Evolutionary conservation across 2,113 vertebrate genomes (phyloP).

Genomic region (Anthoscopus minutus): DNA sequence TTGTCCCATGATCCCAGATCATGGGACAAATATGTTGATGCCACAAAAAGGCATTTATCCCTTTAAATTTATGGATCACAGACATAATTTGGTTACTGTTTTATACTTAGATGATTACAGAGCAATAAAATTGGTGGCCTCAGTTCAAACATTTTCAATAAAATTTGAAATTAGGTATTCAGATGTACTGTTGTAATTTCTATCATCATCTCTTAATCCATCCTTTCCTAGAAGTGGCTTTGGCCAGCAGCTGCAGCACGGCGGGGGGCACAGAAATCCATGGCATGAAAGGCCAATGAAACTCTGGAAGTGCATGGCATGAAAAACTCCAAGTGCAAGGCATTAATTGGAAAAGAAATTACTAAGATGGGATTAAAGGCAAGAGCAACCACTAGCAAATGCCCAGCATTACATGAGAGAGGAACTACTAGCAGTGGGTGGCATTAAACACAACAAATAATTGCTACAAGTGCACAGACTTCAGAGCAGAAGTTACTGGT

Average conservation of each 20-base stretch:
- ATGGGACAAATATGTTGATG: too few species aligned
- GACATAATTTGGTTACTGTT: background rate
- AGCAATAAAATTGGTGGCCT: background rate
- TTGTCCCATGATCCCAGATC: background rate
- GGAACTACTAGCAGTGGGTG: background rate
- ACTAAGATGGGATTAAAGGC: background rate
- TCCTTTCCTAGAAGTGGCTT: background rate
- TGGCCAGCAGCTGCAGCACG: background rate
- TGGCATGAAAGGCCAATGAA: background rate
- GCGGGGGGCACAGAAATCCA: fast-evolving
- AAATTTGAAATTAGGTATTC: background rate
- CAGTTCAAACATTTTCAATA: background rate
- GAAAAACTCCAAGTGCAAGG: background rate
- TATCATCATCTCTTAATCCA: background rate
- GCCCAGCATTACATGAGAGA: background rate
- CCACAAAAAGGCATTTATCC: background rate
- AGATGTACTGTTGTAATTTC: background rate
- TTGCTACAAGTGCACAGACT: background rate
- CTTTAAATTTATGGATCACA: background rate
- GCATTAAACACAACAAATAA: background rate
- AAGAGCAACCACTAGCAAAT: background rate
- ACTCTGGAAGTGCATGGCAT: background rate
- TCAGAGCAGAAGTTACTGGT: background rate
- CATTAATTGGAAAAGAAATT: background rate
- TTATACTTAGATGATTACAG: background rate